Percentiles rank a stretch among this genome's conserved stretches.
These are phyloP conservation scores for Pristiophorus japonicus DNA, from an alignment of 2,113 vertebrate genomes.

Conservation along the genomic window DNA sequence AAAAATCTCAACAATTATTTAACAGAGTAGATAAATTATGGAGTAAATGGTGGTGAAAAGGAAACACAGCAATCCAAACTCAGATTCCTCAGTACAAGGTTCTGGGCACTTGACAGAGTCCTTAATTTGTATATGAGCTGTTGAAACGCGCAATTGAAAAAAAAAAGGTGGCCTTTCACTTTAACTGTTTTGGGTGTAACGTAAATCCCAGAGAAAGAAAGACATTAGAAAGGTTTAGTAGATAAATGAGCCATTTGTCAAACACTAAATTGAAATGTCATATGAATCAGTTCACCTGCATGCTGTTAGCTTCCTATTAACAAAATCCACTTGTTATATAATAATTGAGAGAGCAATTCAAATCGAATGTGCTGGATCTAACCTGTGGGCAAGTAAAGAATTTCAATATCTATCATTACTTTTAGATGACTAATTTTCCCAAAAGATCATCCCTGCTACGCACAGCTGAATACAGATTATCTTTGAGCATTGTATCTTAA, in stretches of 20 bases:
- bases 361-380: conserved; percentile 20
- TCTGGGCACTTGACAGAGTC: background rate
- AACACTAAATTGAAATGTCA: conserved; percentile 33
- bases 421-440: conserved; percentile 34
- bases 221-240: background rate
- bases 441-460: background rate
- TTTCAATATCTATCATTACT: conserved; percentile 23
- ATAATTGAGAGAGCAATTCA: conserved; percentile 13
- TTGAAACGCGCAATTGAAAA: background rate
- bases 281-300: conserved; percentile 34
- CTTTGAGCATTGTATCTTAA: background rate
- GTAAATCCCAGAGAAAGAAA: background rate
- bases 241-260: conserved; percentile 25
- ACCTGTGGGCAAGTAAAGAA: background rate
- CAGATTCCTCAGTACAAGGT: background rate
- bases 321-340: conserved; percentile 3
- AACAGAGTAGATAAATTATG: background rate
- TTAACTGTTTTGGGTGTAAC: background rate
- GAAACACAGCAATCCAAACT: background rate
- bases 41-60: background rate
- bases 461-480: background rate
- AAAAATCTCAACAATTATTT: background rate
- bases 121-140: background rate
- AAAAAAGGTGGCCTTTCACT: background rate
- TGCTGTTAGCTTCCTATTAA: background rate